Conservation (phyloP, 2,797 vertebrate genomes). For the Loriculus beryllinus region DNA sequence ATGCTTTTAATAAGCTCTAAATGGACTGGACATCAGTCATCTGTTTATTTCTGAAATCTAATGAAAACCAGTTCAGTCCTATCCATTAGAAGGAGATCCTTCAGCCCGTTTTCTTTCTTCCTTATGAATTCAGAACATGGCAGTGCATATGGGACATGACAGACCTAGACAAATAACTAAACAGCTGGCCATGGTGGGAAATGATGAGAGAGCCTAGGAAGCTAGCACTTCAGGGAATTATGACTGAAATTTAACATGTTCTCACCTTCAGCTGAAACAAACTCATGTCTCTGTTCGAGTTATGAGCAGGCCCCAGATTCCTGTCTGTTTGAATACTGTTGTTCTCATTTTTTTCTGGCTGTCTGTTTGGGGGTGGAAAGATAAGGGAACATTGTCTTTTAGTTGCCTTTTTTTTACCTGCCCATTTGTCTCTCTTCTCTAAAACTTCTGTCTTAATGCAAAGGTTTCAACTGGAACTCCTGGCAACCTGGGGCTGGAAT, state of each 20-base stretch:
- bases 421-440: background rate
- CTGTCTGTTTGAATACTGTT: background rate
- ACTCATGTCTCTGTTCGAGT: background rate
- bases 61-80: background rate
- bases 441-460: slow-evolving; percentile 14
- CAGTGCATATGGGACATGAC: background rate
- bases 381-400: background rate
- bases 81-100: background rate
- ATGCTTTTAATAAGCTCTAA: slow-evolving; percentile 36
- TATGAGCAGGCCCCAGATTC: background rate
- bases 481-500: slow-evolving; percentile 80
- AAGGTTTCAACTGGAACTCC: slow-evolving; percentile 84
- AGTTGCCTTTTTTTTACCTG: background rate
- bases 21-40: background rate
- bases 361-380: background rate
- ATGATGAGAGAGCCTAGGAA: background rate
- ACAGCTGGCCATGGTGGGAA: background rate
- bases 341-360: background rate
- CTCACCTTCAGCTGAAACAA: background rate
- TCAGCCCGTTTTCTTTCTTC: background rate
- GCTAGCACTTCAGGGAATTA: background rate
- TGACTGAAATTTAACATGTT: background rate
- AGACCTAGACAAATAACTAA: background rate
- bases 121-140: background rate
- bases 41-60: slow-evolving; percentile 29